Evolutionary conservation across 37 sponge, comb jelly and placozoan species (phyloP).

Genomic region (Beroe forskalii): DNA sequence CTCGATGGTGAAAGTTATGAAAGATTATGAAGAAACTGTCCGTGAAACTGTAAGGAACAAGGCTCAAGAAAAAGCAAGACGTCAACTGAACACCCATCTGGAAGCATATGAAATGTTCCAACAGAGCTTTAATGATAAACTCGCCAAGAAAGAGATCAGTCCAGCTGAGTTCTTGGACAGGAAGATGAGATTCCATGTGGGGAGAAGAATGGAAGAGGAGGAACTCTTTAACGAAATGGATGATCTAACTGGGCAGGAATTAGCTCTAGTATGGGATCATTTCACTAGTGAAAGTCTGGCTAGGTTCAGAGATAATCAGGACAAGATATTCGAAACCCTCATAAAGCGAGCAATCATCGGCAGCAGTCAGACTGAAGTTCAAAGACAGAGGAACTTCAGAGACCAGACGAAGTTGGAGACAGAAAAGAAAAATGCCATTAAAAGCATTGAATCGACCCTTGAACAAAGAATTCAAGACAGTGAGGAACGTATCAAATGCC

Average conservation of each 20-base stretch:
- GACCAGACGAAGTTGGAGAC: constrained; percentile 49
- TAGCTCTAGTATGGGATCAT: constrained; percentile 54
- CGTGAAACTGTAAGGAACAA: constrained; percentile 35
- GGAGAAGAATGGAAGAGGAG: constrained; percentile 55
- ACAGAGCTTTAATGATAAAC: constrained; percentile 31
- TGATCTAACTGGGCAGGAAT: constrained; percentile 26
- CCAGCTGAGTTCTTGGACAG: constrained; percentile 62
- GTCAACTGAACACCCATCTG: constrained; percentile 49
- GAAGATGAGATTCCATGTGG: constrained; percentile 54
- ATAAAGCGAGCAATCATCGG: constrained; percentile 55
- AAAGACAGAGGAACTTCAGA: constrained; percentile 58
- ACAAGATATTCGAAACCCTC: constrained; percentile 56
- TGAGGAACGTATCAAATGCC: constrained; percentile 48
- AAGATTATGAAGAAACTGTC: constrained; percentile 14
- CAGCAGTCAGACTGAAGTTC: constrained; percentile 56
- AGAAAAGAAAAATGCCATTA: constrained; percentile 35
- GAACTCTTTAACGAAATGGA: constrained; percentile 56
- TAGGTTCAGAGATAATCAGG: constrained; percentile 47
- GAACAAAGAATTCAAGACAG: constrained; percentile 27
- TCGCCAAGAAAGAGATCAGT: not conserved
- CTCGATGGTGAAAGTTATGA: constrained; percentile 33
- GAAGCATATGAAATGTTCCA: constrained; percentile 65
- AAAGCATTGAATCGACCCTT: constrained; percentile 6
- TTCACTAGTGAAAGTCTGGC: constrained; percentile 63
- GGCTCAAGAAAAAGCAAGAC: constrained; percentile 40